phyloP scores from a whole-genome alignment of 35 echinoderm and acorn worm genomes.

The Ophioderma brevispina region DNA sequence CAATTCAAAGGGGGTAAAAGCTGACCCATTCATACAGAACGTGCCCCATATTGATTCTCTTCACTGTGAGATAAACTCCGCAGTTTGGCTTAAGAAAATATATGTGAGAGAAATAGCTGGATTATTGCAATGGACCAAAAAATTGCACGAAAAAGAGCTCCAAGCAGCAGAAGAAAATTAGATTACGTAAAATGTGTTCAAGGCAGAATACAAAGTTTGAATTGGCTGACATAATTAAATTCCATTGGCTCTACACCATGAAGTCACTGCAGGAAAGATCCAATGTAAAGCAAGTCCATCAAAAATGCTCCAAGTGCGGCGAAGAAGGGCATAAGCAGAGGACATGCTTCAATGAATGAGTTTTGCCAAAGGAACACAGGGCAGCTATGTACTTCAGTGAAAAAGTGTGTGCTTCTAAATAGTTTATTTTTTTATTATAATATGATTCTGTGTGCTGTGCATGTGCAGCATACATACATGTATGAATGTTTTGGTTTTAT shows the following conservation, averaged over 20 bases:
- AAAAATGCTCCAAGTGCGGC: neutral
- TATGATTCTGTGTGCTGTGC: too few species aligned
- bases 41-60: neutral
- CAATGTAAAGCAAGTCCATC: neutral
- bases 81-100: neutral
- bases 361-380: too few species aligned
- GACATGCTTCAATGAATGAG: too few species aligned
- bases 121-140: neutral
- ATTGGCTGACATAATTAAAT: neutral
- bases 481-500: too few species aligned
- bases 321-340: neutral
- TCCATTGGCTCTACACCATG: neutral
- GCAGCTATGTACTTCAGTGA: too few species aligned
- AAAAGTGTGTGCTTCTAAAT: too few species aligned
- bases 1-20: neutral
- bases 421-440: too few species aligned
- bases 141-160: neutral
- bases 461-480: too few species aligned
- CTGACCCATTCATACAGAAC: neutral
- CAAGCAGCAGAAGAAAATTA: neutral
- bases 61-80: neutral
- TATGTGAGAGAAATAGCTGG: neutral
- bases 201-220: neutral
- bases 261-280: neutral
- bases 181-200: neutral